Percentiles rank a stretch among this genome's conserved stretches.
Evolutionary conservation across 1,140 invertebrate genomes (phyloP).

Genomic region (Oreohelix idahoensis): DNA sequence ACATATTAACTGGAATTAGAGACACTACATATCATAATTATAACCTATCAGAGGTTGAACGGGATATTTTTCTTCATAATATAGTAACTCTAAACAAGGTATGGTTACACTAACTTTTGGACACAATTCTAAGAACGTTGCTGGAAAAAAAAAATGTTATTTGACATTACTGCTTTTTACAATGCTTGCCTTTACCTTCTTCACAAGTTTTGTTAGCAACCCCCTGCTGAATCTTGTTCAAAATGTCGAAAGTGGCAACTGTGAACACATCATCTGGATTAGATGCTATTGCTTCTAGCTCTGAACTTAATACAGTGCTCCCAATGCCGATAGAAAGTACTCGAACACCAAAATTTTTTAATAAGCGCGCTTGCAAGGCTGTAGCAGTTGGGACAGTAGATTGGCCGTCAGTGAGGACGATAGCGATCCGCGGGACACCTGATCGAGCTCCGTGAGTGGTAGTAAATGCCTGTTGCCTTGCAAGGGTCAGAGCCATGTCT

Average conservation of each 20-base stretch:
- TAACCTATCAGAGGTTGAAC: too few species aligned
- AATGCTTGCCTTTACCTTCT: not conserved
- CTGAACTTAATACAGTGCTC: not conserved
- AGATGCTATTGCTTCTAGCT: not conserved
- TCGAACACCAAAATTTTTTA: not conserved
- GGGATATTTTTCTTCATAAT: too few species aligned
- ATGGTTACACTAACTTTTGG: too few species aligned
- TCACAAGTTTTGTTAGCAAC: not conserved
- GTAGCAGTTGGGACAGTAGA: not conserved
- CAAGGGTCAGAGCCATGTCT: conserved; percentile 12
- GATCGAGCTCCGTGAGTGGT: not conserved
- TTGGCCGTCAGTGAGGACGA: conserved; percentile 35
- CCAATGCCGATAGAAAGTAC: not conserved
- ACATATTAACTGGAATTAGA: too few species aligned
- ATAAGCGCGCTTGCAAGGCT: not conserved
- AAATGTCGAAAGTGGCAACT: not conserved
- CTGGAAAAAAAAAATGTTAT: too few species aligned
- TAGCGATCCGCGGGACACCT: not conserved
- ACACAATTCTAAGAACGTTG: too few species aligned
- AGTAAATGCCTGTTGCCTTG: not conserved
- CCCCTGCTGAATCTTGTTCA: not conserved
- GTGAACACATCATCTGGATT: not conserved
- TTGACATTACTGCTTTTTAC: too few species aligned
- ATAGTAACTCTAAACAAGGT: too few species aligned
- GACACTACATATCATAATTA: too few species aligned